Evolutionary conservation across 2,113 vertebrate genomes (phyloP), one percentile per base, ranked within the genome.

Genomic region (Haemorhous mexicanus): DNA sequence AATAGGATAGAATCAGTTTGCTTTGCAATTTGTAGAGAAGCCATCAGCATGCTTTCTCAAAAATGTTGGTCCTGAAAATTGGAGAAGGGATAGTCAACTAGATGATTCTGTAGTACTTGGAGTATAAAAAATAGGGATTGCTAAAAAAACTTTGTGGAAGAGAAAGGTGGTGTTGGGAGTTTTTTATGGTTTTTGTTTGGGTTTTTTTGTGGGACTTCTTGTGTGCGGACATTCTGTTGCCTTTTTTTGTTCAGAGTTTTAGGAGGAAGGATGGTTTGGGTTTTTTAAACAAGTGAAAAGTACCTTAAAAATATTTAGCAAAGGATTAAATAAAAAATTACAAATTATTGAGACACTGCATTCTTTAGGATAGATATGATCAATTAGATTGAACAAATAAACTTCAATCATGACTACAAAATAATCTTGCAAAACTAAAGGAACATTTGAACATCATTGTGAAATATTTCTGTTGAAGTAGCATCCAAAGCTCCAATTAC

Each of bases 21-120:
- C 50, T 88, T 92, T 80, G 59, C 70, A 73, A 92, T 80, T 61
- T 74, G 62, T 50, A 80, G 50, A 81, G 68, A 85, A 94, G 75
- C 75, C 50, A 92, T 67, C 76, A 74, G 17, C 9, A 1, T 83
- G 67, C 81, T 93, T 90, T 86, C 88, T 88, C 66, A 94, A 84
- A 96, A 70, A 94, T 30, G 55, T 33, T 87, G 56, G 84, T 91
- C 47, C 39, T 78, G 52, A 76, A 84, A 90, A 78, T 6, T 5
- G 26, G 59, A 94, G 87, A 95, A 78, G 44, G 43, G 68, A 74
- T 17, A 80, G 59, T 76, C 63, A 89, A 90, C 55, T 63, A 86
- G 50, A 77, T 10, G 55, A 88, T 58, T 81, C 70, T 19, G 16
- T 37, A 84, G 49, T 67, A 64, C 17, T 44, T 70, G 30, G 76